Base-by-base conservation (phyloP, 1,140 invertebrate genomes). In the Drosophila serrata region DNA sequence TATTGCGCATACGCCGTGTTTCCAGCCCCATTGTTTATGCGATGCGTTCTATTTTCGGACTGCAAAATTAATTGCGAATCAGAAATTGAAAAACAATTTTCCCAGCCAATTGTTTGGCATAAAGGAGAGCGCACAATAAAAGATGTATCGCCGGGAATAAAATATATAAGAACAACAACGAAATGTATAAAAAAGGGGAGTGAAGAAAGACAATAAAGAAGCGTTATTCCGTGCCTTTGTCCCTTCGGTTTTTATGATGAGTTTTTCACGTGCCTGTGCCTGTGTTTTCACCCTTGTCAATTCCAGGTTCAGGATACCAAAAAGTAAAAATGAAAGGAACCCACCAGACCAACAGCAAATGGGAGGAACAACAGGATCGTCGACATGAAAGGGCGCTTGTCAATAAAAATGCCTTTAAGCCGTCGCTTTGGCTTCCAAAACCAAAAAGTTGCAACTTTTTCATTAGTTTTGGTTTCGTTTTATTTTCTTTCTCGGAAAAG, bases 361-460 rank as follows among this genome's bases (percentile, higher is more conserved):
- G 65, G 53, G 49, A 40, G 40, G 61, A 49, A 35, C 65, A 49
- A 69, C 27, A 35, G 51, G 37, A 48, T 7, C 33, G 27, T 42
- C 53, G 33, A 49, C 60, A 46, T 42, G 60, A 62, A 62, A 62
- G 33, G 56, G 42, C 46, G 65, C 51, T 76, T 87, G 82, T 87
- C 84, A 84, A 88, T 87, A 84, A 72, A 77, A 86, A 79, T 67
- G 57, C 78, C 75, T 79, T 86, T 72, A 72, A 86, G 69, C 82
- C 68, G 40, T 13, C 45, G 37, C 15, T 15, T 19, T 15, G 12
- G 43, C 13, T 22, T 24, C 29, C 29, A 33, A 49, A 40, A 7
- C 29, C n/a, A 31, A 53, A 51, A 37, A 37, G 51, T 75, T 48
- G 48, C 27, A 77, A 60, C 43, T 77, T 60, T 78, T 61, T 49